A percentile compares a stretch with the other conserved stretches of the same genome.
Conservation (phyloP, 2,888 invertebrate genomes). For the Philonicus albiceps region DNA sequence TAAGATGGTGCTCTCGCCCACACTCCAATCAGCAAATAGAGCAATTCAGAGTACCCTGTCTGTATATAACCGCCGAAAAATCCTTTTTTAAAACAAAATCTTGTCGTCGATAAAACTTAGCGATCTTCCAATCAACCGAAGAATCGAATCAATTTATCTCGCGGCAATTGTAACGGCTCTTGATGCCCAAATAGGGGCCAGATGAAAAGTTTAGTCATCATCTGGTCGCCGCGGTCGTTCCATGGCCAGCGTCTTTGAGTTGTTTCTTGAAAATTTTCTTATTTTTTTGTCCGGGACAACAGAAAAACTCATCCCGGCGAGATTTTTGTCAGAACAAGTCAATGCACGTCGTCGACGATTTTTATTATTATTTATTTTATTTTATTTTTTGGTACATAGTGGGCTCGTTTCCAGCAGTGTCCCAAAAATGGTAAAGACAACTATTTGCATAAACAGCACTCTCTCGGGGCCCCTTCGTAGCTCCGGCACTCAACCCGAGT, state of each 20-base stretch:
- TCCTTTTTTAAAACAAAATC: not conserved
- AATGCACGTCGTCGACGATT: conserved; percentile 17
- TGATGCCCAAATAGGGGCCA: conserved; percentile 7
- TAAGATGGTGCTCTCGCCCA: not conserved
- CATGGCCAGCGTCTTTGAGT: not conserved
- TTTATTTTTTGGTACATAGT: not conserved
- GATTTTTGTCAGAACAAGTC: conserved; percentile 3
- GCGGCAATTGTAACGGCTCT: conserved; percentile 16
- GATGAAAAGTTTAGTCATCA: conserved; percentile 11
- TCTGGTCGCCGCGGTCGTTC: not conserved
- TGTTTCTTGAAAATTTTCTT: not conserved
- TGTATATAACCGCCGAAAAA: not conserved
- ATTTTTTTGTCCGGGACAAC: not conserved
- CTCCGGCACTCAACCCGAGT: not conserved
- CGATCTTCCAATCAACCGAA: not conserved
- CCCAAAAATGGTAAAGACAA: conserved; percentile 37
- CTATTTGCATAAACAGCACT: conserved; percentile 15
- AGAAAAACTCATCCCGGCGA: not conserved
- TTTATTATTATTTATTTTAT: not conserved
- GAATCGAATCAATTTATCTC: not conserved
- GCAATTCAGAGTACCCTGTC: not conserved
- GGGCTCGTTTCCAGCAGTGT: not conserved
- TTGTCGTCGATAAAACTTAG: not conserved
- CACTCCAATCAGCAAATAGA: not conserved
- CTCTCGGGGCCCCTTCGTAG: not conserved